phyloP scores from a whole-genome alignment of 2,888 invertebrate genomes.

The Drosophila yooni region DNA sequence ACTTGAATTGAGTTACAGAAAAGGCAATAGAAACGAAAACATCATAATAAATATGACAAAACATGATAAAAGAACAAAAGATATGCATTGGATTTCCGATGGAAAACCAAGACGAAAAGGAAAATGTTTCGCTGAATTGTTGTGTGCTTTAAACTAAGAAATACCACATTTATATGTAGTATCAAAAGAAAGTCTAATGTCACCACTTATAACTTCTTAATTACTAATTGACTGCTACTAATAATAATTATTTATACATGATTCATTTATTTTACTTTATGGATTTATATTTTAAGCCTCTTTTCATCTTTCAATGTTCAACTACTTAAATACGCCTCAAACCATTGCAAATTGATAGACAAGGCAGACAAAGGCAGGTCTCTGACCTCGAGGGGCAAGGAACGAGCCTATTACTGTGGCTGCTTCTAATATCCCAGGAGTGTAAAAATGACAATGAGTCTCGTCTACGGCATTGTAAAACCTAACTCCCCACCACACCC shows the following conservation, averaged over 20 bases:
- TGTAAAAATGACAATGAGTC: constrained; percentile 38
- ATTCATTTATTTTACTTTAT: constrained; percentile 6
- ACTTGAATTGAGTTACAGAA: constrained; percentile 54
- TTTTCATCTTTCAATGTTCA: constrained; percentile 21
- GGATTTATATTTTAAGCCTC: neutral
- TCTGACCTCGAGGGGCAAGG: constrained; percentile 31
- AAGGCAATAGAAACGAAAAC: constrained; percentile 29
- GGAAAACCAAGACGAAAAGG: neutral
- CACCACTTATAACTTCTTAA: neutral
- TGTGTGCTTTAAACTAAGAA: neutral
- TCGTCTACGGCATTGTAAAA: constrained; percentile 14
- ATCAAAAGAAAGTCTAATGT: neutral
- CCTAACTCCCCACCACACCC: neutral
- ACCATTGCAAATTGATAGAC: constrained; percentile 28
- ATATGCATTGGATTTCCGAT: constrained; percentile 53
- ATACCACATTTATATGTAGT: neutral
- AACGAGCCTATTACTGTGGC: constrained; percentile 13
- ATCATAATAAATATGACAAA: constrained; percentile 47
- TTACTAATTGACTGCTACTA: neutral
- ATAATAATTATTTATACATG: constrained; percentile 2
- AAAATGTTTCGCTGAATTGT: neutral
- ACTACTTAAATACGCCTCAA: constrained; percentile 26
- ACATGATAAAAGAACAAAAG: constrained; percentile 35
- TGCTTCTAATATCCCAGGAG: constrained; percentile 30
- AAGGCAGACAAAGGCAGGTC: constrained; percentile 18